A percentile compares a stretch with the other conserved stretches of the same genome.
These are phyloP conservation scores for Halcyon smyrnensis DNA, from an alignment of 2,797 vertebrate species.

Conservation along the genomic window DNA sequence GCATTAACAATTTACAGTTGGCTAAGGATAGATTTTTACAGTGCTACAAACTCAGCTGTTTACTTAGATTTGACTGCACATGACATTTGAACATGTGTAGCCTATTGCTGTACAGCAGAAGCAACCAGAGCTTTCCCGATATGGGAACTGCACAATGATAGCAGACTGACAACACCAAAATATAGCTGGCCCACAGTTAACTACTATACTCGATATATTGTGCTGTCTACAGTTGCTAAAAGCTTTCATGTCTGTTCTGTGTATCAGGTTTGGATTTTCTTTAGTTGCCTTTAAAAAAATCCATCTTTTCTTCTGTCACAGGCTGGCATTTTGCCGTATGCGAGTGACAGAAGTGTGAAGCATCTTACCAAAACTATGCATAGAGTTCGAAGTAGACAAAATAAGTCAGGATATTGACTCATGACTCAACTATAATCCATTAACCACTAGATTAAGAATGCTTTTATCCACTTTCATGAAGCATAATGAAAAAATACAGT, in stretches of 20 bases:
- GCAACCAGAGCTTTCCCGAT: background rate
- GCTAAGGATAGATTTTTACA: slow-evolving; percentile 33
- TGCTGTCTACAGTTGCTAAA: slow-evolving; percentile 3
- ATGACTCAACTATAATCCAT: background rate
- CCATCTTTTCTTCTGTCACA: background rate
- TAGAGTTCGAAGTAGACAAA: background rate
- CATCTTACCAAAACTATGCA: background rate
- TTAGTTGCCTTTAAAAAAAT: background rate
- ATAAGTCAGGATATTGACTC: background rate
- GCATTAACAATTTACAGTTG: slow-evolving; percentile 61
- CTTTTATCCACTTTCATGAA: background rate
- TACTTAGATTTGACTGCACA: slow-evolving; percentile 41
- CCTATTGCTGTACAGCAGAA: slow-evolving; percentile 35
- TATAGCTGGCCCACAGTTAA: background rate
- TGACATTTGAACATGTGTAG: slow-evolving; percentile 38
- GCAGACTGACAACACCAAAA: background rate
- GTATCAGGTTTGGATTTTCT: background rate
- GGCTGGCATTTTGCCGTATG: background rate
- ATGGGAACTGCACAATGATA: background rate
- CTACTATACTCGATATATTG: background rate
- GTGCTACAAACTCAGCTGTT: slow-evolving; percentile 36
- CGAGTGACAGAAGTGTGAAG: background rate
- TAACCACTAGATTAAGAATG: background rate
- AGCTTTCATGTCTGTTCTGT: background rate
- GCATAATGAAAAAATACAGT: background rate